Conservation (phyloP, 1,140 invertebrate species). For the Drosophila serrata region DNA sequence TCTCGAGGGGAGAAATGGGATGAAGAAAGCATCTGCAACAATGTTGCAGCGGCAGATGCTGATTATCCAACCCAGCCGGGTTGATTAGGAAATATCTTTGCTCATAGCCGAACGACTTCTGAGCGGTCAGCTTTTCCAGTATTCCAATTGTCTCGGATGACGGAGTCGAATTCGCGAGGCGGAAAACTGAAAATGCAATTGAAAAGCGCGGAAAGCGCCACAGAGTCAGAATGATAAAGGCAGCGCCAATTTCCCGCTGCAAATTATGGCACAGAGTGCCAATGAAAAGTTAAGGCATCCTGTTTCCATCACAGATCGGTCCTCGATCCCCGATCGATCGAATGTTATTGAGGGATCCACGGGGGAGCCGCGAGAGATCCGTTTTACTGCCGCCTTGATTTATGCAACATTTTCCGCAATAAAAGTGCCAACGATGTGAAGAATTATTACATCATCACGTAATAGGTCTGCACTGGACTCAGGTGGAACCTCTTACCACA, state of each 20-base stretch:
- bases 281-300: conserved; percentile 71
- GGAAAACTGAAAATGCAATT: conserved; percentile 45
- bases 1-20: conserved; percentile 1
- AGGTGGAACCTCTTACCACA: conserved; percentile 17
- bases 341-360: too few species aligned
- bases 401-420: conserved; percentile 81
- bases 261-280: conserved; percentile 63
- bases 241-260: conserved; percentile 45
- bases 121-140: conserved; percentile 34
- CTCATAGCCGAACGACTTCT: conserved; percentile 46
- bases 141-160: conserved; percentile 62
- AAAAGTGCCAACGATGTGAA: conserved; percentile 76
- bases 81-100: conserved; percentile 63
- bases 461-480: conserved; percentile 60
- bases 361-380: conserved; percentile 51
- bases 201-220: conserved; percentile 12
- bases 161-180: conserved; percentile 45
- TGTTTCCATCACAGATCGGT: conserved; percentile 46
- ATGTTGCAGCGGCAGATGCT: conserved; percentile 60
- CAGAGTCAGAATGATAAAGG: conserved; percentile 7
- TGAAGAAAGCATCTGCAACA: conserved; percentile 51
- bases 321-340: conserved; percentile 6
- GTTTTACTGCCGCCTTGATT: conserved; percentile 80
- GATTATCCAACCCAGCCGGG: conserved; percentile 50
- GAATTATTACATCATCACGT: conserved; percentile 83